A percentile compares a stretch with the other conserved stretches of the same genome.
phyloP scores from a whole-genome alignment of 2,113 vertebrate genomes.

The Calonectris borealis region DNA sequence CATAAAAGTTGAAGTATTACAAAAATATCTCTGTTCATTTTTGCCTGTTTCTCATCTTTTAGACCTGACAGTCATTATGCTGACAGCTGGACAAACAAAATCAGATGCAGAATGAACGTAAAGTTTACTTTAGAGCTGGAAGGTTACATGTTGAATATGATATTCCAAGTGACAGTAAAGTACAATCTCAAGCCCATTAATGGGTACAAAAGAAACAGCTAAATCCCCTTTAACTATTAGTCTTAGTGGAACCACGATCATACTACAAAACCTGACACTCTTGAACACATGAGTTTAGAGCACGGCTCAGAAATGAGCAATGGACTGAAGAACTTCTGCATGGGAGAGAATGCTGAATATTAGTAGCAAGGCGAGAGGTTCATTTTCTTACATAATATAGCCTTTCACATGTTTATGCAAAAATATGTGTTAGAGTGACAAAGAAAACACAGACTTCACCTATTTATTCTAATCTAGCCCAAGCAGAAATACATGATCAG shows the following conservation, averaged over 20 bases:
- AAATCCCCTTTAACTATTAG: not conserved
- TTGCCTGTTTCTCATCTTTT: not conserved
- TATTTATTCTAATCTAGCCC: not conserved
- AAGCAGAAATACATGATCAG: not conserved
- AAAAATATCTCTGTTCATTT: not conserved
- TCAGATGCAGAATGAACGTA: not conserved
- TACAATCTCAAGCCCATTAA: not conserved
- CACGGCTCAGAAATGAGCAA: not conserved
- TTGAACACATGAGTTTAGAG: not conserved
- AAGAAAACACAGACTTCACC: not conserved
- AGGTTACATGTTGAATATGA: not conserved
- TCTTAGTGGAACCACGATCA: not conserved
- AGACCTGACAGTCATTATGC: not conserved
- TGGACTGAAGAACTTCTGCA: not conserved
- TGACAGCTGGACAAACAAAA: not conserved
- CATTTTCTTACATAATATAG: not conserved
- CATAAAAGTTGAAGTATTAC: not conserved
- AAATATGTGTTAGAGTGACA: not conserved
- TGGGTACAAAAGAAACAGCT: not conserved
- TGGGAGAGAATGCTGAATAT: not conserved
- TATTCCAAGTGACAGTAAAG: not conserved
- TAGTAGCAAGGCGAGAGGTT: not conserved
- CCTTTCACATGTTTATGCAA: not conserved
- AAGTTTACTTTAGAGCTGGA: not conserved
- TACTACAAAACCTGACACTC: not conserved